Percentiles rank a stretch among this genome's conserved stretches.
Evolutionary conservation across 2,797 vertebrate genomes (phyloP).

Genomic region (Masticophis lateralis): DNA sequence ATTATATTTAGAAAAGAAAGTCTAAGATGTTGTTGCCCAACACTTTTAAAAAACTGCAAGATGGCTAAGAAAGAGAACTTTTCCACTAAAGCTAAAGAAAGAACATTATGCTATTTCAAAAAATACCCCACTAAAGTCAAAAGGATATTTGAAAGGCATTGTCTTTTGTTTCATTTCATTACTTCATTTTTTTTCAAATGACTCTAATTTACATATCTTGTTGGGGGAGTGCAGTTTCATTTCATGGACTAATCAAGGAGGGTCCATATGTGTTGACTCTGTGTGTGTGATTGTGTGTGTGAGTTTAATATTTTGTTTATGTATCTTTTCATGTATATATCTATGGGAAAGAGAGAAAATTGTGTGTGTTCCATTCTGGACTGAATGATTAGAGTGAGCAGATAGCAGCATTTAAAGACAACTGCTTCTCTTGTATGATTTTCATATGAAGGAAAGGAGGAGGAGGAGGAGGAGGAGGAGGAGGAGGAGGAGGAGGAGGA

Average conservation of each 20-base stretch:
- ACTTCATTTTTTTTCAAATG: neutral
- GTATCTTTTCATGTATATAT: neutral
- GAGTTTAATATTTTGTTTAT: neutral
- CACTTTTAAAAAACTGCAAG: neutral
- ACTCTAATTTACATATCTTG: neutral
- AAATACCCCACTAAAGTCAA: neutral
- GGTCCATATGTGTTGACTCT: neutral
- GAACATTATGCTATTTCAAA: neutral
- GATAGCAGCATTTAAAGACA: neutral
- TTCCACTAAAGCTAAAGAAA: neutral
- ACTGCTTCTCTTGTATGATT: neutral
- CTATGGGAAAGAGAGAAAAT: neutral
- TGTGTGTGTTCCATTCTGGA: neutral
- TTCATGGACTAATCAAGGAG: neutral
- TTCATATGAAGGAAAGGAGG: neutral
- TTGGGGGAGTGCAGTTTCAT: neutral
- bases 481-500: neutral
- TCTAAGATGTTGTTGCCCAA: neutral
- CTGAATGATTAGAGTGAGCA: neutral
- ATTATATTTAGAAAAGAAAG: neutral
- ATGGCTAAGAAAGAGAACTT: neutral
- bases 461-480: neutral
- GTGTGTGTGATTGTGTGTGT: neutral
- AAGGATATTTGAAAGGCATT: neutral
- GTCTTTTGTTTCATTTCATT: neutral